These are phyloP conservation scores for Zaprionus africanus DNA, from an alignment of 1,140 invertebrate species.

Conservation along the genomic window DNA sequence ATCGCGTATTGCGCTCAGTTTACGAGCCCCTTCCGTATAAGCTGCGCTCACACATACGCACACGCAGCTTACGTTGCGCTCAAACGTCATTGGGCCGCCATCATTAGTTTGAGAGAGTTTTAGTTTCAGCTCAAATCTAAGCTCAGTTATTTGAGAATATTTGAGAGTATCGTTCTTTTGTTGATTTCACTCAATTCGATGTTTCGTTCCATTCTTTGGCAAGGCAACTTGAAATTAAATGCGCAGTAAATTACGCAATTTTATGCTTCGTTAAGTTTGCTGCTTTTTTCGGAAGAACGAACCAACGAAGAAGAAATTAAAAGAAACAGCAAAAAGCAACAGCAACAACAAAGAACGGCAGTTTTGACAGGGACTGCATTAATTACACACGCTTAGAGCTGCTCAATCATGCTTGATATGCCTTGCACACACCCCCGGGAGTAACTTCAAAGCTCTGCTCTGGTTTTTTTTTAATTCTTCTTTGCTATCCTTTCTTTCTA, in stretches of 20 bases:
- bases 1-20: constrained; percentile 1
- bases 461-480: constrained; percentile 4
- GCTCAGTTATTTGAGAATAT: constrained; percentile 33
- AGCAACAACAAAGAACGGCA: constrained; percentile 18
- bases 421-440: not conserved
- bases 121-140: constrained; percentile 48
- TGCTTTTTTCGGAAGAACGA: constrained; percentile 19
- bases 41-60: not conserved
- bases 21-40: not conserved
- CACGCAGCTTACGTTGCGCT: not conserved
- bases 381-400: constrained; percentile 38
- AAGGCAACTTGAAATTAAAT: constrained; percentile 77
- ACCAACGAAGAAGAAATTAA: constrained; percentile 15
- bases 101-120: not conserved
- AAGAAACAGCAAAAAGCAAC: constrained; percentile 1
- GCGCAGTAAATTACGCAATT: constrained; percentile 81
- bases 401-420: constrained; percentile 41
- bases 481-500: constrained; percentile 6
- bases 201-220: constrained; percentile 62
- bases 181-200: constrained; percentile 31
- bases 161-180: constrained; percentile 21
- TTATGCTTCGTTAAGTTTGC: constrained; percentile 73
- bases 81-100: constrained; percentile 1
- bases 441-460: constrained; percentile 49
- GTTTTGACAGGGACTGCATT: constrained; percentile 47